A percentile compares a stretch with the other conserved stretches of the same genome.
Evolutionary conservation across 2,113 vertebrate species (phyloP).

Genomic region (Nibea coibor): DNA sequence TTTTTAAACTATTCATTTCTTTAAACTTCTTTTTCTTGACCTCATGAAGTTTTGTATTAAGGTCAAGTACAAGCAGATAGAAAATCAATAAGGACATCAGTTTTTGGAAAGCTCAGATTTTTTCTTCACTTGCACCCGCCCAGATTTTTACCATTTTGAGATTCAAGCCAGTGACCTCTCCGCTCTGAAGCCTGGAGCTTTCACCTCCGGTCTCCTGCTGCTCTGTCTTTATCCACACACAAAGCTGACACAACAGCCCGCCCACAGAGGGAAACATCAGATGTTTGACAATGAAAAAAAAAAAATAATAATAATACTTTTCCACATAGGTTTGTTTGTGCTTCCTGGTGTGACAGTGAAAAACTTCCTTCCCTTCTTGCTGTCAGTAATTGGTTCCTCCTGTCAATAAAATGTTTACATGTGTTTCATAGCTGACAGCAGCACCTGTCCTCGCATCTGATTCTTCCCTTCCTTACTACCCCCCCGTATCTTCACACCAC

Average conservation of each 20-base stretch:
- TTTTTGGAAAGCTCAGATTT: background rate
- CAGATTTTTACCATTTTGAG: background rate
- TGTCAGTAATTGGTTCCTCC: slow-evolving; percentile 67
- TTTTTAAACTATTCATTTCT: background rate
- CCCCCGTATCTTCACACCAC: slow-evolving; percentile 5
- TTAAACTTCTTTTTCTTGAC: background rate
- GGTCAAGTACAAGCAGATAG: background rate
- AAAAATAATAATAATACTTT: background rate
- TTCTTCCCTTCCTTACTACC: background rate
- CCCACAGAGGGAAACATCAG: slow-evolving; percentile 16
- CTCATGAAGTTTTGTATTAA: background rate
- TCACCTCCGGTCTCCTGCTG: background rate
- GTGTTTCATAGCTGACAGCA: slow-evolving; percentile 67
- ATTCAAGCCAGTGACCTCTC: background rate
- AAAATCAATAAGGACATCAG: background rate
- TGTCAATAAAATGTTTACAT: slow-evolving; percentile 61
- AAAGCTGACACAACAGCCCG: background rate
- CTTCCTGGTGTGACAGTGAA: slow-evolving; percentile 59
- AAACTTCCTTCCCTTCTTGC: slow-evolving; percentile 40
- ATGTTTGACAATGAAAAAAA: slow-evolving; percentile 20
- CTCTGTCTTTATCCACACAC: background rate
- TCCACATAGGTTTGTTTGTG: slow-evolving; percentile 26
- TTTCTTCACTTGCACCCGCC: background rate
- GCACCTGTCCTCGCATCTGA: slow-evolving; percentile 66
- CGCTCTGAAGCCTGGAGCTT: background rate